Conservation (phyloP, 2,113 vertebrate genomes). For the Aleadryas rufinucha region DNA sequence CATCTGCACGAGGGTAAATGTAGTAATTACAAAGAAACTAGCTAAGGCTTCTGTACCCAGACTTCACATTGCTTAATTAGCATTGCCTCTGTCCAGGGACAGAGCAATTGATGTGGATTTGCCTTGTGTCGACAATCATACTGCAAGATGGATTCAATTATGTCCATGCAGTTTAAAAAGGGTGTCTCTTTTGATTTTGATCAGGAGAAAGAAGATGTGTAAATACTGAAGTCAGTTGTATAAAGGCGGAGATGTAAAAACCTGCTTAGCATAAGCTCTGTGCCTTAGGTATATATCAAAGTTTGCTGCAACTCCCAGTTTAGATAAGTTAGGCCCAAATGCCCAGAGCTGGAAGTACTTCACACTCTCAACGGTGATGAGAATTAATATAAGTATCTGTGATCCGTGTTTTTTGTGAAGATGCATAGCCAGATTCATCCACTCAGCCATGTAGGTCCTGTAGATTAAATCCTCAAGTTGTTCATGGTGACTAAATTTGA, state of each 20-base stretch:
- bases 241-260: neutral
- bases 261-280: neutral
- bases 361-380: neutral
- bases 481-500: neutral
- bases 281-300: neutral
- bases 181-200: accelerated
- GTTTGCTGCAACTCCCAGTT: neutral
- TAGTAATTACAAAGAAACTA: neutral
- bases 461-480: neutral
- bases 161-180: neutral
- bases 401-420: neutral
- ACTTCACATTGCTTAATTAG: neutral
- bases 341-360: neutral
- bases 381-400: neutral
- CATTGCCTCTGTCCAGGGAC: neutral
- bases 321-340: neutral
- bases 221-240: neutral
- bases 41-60: neutral
- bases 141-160: neutral
- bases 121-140: neutral
- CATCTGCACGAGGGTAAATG: neutral
- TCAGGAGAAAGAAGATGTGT: neutral
- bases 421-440: neutral
- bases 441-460: neutral
- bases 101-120: neutral